Evolutionary conservation across 2,113 vertebrate species (phyloP).

Genomic region (Epinephelus moara): DNA sequence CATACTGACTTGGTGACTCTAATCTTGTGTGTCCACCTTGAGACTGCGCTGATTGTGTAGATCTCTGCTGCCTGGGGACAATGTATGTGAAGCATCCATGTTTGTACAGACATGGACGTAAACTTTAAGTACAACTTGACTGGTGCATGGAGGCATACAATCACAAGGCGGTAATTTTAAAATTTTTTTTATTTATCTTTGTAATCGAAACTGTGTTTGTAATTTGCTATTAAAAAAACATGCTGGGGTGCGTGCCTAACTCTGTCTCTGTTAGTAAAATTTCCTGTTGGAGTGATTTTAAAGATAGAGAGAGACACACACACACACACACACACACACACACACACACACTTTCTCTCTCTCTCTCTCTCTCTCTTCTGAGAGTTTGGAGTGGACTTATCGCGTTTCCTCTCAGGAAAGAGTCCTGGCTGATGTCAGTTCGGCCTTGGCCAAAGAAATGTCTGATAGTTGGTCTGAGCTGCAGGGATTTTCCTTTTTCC

Average conservation of each 20-base stretch:
- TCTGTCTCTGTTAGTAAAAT: conserved; percentile 9
- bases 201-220: neutral
- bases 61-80: too few species aligned
- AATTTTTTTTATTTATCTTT: too few species aligned
- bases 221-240: neutral
- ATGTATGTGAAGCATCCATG: too few species aligned
- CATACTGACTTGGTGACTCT: too few species aligned
- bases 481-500: conserved; percentile 72
- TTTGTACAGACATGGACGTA: too few species aligned
- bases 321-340: neutral
- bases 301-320: conserved; percentile 28
- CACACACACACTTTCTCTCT: neutral
- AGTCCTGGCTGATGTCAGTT: conserved; percentile 61
- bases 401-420: conserved; percentile 78
- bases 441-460: conserved; percentile 55
- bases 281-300: conserved; percentile 29
- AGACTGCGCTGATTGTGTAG: too few species aligned
- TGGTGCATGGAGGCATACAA: too few species aligned
- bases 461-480: conserved; percentile 47
- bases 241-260: neutral
- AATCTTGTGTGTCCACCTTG: too few species aligned
- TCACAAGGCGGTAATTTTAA: too few species aligned
- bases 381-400: conserved; percentile 61
- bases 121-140: too few species aligned
- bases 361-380: neutral